A percentile compares a stretch with the other conserved stretches of the same genome.
Evolutionary conservation across 2,113 vertebrate species (phyloP).

Genomic region (Vulpes ferrilata): DNA sequence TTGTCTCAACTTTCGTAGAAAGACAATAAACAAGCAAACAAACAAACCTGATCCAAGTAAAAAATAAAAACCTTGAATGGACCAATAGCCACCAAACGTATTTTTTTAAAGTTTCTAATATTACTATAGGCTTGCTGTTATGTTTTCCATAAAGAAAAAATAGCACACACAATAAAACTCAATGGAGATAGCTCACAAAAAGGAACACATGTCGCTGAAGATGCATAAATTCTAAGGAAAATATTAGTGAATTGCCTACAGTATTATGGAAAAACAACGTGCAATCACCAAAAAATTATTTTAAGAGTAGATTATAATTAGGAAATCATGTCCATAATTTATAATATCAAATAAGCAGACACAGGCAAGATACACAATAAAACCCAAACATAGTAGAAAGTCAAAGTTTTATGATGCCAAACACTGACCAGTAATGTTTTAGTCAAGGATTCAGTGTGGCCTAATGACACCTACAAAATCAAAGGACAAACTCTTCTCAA

Average conservation of each 20-base stretch:
- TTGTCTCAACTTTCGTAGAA: neutral
- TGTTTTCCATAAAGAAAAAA: neutral
- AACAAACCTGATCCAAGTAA: neutral
- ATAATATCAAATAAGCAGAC: neutral
- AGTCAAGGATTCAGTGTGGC: neutral
- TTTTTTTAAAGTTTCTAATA: neutral
- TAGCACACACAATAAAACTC: neutral
- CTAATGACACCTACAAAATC: neutral
- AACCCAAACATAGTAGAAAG: neutral
- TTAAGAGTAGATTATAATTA: neutral
- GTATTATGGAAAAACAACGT: neutral
- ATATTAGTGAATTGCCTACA: neutral
- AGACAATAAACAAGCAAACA: neutral
- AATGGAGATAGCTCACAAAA: neutral
- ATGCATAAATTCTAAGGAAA: neutral
- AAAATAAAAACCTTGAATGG: neutral
- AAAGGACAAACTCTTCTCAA: neutral
- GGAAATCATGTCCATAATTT: neutral
- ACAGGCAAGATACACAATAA: neutral
- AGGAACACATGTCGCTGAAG: neutral
- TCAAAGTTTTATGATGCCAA: neutral
- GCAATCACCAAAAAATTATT: neutral
- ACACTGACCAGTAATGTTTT: neutral
- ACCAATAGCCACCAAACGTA: neutral
- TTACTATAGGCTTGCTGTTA: neutral